phyloP scores from a whole-genome alignment of 2,113 vertebrate genomes.

The Mesitornis unicolor region DNA sequence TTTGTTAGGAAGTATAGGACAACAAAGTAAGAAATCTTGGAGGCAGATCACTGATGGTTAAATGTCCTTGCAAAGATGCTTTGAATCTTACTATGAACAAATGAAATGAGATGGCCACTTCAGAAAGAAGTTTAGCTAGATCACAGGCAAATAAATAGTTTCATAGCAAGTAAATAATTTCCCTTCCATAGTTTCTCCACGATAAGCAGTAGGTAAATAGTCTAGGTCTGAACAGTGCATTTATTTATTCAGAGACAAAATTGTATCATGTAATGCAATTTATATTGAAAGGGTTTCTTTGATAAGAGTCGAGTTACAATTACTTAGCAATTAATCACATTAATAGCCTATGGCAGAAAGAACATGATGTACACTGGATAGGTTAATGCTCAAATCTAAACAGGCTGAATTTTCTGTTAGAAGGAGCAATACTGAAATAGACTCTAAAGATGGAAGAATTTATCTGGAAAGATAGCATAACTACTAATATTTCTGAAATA shows the following conservation, averaged over 20 bases:
- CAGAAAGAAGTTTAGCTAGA: background rate
- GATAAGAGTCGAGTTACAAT: background rate
- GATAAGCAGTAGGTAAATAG: background rate
- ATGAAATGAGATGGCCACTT: background rate
- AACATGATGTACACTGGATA: background rate
- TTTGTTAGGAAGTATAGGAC: background rate
- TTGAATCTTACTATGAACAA: background rate
- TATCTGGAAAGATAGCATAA: background rate
- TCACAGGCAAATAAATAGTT: background rate
- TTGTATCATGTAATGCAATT: background rate
- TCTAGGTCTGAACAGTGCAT: background rate
- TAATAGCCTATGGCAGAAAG: background rate
- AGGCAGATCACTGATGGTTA: background rate
- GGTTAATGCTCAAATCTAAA: background rate
- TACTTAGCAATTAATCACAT: background rate
- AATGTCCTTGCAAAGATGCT: background rate
- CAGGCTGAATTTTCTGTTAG: background rate
- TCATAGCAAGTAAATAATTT: background rate
- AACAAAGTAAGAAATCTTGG: background rate
- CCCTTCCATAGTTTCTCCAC: background rate
- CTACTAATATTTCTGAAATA: background rate
- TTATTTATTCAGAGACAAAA: background rate
- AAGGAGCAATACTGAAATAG: background rate
- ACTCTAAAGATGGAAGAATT: background rate
- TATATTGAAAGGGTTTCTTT: background rate